Base-by-base conservation (phyloP, 1,140 invertebrate genomes). In the Tetramorium simillimum region DNA sequence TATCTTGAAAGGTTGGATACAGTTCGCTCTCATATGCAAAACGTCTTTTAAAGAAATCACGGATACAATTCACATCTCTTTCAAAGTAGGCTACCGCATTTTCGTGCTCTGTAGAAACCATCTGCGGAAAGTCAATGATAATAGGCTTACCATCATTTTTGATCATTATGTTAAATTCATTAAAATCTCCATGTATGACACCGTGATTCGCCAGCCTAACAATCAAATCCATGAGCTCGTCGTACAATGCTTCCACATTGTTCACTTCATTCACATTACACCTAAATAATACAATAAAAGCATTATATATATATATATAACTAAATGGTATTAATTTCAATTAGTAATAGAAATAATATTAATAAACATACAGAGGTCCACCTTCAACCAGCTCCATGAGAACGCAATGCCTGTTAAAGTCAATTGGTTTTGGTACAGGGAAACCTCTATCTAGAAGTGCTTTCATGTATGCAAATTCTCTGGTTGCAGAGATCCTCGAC, bases 101-200 rank as follows among this genome's bases (percentile, higher is more conserved):
- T 24, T 96, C 93, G 95, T 99, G 99, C 65, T 97, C 97, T 0
- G 97, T 99, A 7, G 99, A 99, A 60, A 99, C 97, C 99, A 99
- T 99, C 96, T 99, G 99, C 2, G 99, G 99, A 95, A 99, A 99
- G 96, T 99, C 99, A 93, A 99, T 99, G 77, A 99, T 95, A 62
- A 99, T 96, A 0, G 99, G 97, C 82, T 97, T 97, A 46, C 97
- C 97, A 0, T 97, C 97, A 91, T 98, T 96, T 40, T 97, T 97
- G 0, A 99, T 95, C 97, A 99, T 98, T 65, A 99, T 97, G 94
- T 99, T 99, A 94, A 99, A 99, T 96, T 99, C 99, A 95, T 99
- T 99, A 92, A 99, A 99, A 96, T 99, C 99, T 3, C 99, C 98
- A 95, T 99, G 99, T 92, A 99, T 99, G 1, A 99, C 98, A 0